Percentiles rank a stretch among this genome's conserved stretches.
Conservation (phyloP, 2,888 invertebrate species). For the Amphipoea oculea region DNA sequence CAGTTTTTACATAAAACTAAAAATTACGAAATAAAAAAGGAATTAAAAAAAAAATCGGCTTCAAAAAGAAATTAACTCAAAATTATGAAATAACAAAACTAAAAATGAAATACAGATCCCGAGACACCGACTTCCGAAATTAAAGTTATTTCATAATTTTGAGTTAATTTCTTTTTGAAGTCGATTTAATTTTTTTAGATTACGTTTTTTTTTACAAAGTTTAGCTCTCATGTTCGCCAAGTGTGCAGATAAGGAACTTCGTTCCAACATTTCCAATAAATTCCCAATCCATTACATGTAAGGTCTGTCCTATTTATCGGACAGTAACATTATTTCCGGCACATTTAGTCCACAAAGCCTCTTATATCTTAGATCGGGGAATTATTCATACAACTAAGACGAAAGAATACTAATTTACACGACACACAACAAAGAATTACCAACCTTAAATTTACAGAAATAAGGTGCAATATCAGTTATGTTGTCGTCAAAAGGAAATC, state of each 20-base stretch:
- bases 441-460: fast-evolving
- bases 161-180: too few relatives aligned
- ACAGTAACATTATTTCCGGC: slow-evolving; percentile 38
- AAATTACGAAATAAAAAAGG: too few relatives aligned
- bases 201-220: too few relatives aligned
- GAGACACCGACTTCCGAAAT: too few relatives aligned
- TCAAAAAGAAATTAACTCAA: too few relatives aligned
- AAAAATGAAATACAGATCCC: too few relatives aligned
- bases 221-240: neutral
- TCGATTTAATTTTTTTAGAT: too few relatives aligned
- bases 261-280: neutral
- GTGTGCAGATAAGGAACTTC: neutral
- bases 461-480: neutral
- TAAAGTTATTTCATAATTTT: too few relatives aligned
- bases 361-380: slow-evolving; percentile 32
- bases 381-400: slow-evolving; percentile 52
- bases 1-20: too few relatives aligned
- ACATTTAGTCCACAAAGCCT: slow-evolving; percentile 32
- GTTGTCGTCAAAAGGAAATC: slow-evolving; percentile 3
- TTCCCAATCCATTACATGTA: slow-evolving; percentile 9
- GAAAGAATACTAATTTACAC: slow-evolving; percentile 53
- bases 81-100: too few relatives aligned
- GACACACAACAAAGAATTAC: neutral
- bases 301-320: slow-evolving; percentile 18
- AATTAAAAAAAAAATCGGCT: too few relatives aligned